These are phyloP conservation scores for Hemithea aestivaria DNA, from an alignment of 2,888 invertebrate genomes.

Conservation along the genomic window DNA sequence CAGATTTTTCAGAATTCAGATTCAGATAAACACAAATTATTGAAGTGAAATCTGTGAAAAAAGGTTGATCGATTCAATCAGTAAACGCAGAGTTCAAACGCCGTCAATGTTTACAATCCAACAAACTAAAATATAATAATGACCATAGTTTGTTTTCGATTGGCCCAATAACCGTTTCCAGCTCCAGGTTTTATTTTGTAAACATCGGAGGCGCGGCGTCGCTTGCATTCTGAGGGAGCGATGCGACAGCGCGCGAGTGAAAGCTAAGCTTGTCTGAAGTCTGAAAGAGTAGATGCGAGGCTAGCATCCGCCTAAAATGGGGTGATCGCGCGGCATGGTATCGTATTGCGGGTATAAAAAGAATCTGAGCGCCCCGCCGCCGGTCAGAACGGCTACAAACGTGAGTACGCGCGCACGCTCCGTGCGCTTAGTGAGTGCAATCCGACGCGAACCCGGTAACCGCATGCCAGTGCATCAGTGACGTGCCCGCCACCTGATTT, in stretches of 20 bases:
- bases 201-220: conserved; percentile 27
- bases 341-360: conserved; percentile 92
- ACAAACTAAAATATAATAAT: conserved; percentile 17
- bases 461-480: conserved; percentile 35
- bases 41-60: conserved; percentile 1
- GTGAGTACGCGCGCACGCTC: conserved; percentile 84
- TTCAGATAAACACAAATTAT: neutral
- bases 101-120: conserved; percentile 14
- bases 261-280: conserved; percentile 67
- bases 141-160: conserved; percentile 24
- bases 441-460: conserved; percentile 43
- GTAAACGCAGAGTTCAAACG: conserved; percentile 14
- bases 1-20: no score
- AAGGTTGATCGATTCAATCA: conserved; percentile 9
- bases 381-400: conserved; percentile 98
- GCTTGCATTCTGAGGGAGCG: conserved; percentile 25
- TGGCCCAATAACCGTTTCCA: conserved; percentile 23
- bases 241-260: conserved; percentile 51
- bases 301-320: conserved; percentile 78
- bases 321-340: conserved; percentile 78
- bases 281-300: conserved; percentile 63
- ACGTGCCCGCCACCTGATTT: conserved; percentile 35
- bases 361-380: conserved; percentile 83
- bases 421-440: conserved; percentile 54
- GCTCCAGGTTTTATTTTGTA: conserved; percentile 36